Evolutionary conservation across 2,797 vertebrate genomes (phyloP).

Genomic region (Muscicapa comitata): DNA sequence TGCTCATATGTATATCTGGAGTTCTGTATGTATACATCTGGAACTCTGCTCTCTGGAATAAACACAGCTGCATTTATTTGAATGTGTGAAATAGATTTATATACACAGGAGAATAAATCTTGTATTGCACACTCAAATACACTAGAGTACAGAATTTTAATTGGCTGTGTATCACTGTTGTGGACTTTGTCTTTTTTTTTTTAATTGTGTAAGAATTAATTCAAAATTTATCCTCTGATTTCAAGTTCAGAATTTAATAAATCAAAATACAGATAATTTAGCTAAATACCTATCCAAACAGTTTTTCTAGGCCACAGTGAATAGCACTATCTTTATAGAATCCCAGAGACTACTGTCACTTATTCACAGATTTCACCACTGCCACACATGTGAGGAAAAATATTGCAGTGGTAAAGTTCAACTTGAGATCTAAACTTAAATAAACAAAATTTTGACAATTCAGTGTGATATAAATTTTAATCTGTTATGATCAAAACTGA

Average conservation of each 20-base stretch:
- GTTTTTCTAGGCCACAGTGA: not conserved
- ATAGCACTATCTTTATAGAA: not conserved
- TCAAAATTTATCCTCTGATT: not conserved
- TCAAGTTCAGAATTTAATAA: not conserved
- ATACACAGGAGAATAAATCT: slow-evolving; percentile 57
- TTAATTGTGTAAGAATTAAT: not conserved
- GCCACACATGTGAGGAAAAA: not conserved
- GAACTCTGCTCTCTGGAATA: slow-evolving; percentile 64
- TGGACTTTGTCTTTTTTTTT: not conserved
- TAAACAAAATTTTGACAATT: not conserved
- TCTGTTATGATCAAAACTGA: not conserved
- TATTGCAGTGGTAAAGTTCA: not conserved
- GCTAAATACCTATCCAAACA: not conserved
- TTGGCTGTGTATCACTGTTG: not conserved
- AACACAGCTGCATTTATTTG: slow-evolving; percentile 79
- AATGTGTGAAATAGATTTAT: slow-evolving; percentile 70
- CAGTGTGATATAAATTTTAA: not conserved
- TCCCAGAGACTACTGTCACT: not conserved
- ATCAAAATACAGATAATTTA: not conserved
- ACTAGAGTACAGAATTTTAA: not conserved
- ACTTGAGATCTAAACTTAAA: not conserved
- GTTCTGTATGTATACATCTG: slow-evolving; percentile 51
- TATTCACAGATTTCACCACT: not conserved
- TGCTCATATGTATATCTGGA: slow-evolving; percentile 42
- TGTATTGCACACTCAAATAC: not conserved